These are phyloP conservation scores for Hippocampus abdominalis DNA, from an alignment of 2,113 vertebrate species.

Conservation along the genomic window DNA sequence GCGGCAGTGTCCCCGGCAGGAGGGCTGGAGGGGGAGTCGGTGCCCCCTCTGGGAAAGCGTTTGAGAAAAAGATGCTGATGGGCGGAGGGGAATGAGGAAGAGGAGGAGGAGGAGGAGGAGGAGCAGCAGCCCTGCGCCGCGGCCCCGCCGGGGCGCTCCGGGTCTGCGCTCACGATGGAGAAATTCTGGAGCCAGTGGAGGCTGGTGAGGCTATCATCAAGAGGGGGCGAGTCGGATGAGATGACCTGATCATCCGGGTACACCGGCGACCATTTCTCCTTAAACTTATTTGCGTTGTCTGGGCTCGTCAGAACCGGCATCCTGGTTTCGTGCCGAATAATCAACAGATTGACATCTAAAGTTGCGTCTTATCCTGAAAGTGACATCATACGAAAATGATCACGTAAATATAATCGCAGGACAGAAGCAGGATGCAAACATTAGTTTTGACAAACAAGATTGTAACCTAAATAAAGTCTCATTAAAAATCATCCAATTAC, in stretches of 20 bases:
- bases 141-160: conserved; percentile 59
- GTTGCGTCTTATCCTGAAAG: conserved; percentile 19
- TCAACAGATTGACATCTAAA: conserved; percentile 57
- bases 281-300: conserved; percentile 69
- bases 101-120: conserved; percentile 32
- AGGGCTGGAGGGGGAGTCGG: conserved; percentile 77
- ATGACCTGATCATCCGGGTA: conserved; percentile 62
- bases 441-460: not conserved
- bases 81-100: conserved; percentile 34
- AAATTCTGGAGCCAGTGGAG: conserved; percentile 86
- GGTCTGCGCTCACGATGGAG: conserved; percentile 76
- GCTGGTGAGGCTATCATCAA: conserved; percentile 83
- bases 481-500: conserved; percentile 2
- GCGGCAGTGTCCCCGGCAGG: conserved; percentile 78
- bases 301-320: conserved; percentile 77
- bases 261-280: conserved; percentile 69
- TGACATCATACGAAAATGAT: not conserved
- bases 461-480: not conserved
- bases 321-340: conserved; percentile 27
- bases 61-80: conserved; percentile 64
- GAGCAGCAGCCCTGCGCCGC: conserved; percentile 52
- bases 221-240: conserved; percentile 53
- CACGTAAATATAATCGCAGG: not conserved
- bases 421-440: no score
- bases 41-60: conserved; percentile 58